A percentile compares a stretch with the other conserved stretches of the same genome.
These are phyloP conservation scores for Ichneumon xanthorius DNA, from an alignment of 2,888 invertebrate genomes.

Conservation along the genomic window DNA sequence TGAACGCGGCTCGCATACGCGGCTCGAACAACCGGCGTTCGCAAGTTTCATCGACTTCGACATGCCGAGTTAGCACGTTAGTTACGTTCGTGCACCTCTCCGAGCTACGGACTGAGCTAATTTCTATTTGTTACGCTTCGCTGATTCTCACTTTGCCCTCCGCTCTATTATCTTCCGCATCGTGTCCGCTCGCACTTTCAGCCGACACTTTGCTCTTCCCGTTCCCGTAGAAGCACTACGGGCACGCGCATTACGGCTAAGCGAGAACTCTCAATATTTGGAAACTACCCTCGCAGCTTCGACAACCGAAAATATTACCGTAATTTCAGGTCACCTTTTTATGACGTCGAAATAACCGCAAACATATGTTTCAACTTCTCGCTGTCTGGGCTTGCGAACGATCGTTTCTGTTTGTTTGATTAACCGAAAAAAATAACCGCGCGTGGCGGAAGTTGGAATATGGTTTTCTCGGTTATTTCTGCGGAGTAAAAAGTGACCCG, in stretches of 20 bases:
- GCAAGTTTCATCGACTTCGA: slow-evolving; percentile 61
- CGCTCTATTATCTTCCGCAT: slow-evolving; percentile 25
- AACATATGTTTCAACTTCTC: too few species aligned
- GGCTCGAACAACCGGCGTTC: slow-evolving; percentile 8
- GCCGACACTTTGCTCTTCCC: slow-evolving; percentile 16
- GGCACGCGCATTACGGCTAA: neutral
- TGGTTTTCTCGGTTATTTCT: too few species aligned
- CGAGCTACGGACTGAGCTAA: slow-evolving; percentile 66
- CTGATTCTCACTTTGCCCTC: slow-evolving; percentile 64
- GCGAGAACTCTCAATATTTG: neutral
- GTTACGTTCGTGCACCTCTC: slow-evolving; percentile 64
- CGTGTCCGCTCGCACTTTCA: slow-evolving; percentile 11
- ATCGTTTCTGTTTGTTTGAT: too few species aligned
- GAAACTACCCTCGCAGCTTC: neutral
- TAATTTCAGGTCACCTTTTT: too few species aligned
- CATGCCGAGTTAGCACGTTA: slow-evolving; percentile 62
- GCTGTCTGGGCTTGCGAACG: too few species aligned
- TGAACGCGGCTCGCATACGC: neutral
- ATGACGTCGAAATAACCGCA: too few species aligned
- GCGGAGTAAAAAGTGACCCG: too few species aligned
- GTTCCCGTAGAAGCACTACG: neutral
- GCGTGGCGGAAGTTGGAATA: too few species aligned
- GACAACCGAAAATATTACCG: too few species aligned
- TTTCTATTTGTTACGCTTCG: slow-evolving; percentile 67
- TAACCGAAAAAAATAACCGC: too few species aligned